These are phyloP conservation scores for Brachyhypopomus occidentalis DNA, from an alignment of 2,113 vertebrate genomes.

Conservation along the genomic window DNA sequence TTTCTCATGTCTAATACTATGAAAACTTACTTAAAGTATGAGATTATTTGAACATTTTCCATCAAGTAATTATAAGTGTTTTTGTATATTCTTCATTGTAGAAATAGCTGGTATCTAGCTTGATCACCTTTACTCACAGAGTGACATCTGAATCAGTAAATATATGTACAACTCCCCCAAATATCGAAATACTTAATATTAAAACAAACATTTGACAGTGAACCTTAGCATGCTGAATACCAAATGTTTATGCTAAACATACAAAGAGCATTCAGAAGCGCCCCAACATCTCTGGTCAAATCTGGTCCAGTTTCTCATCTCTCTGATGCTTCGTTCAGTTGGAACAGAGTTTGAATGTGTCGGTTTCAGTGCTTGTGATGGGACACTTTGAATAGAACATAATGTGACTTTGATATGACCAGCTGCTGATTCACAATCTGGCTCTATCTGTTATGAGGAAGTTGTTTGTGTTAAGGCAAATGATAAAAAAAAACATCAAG, in stretches of 20 bases:
- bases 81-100: slow-evolving; percentile 13
- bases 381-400: slow-evolving; percentile 15
- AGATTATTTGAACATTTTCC: neutral
- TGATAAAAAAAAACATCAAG: slow-evolving; percentile 1
- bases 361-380: slow-evolving; percentile 16
- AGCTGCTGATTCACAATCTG: slow-evolving; percentile 28
- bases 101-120: slow-evolving; percentile 9
- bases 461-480: slow-evolving; percentile 4
- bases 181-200: slow-evolving; percentile 11
- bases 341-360: neutral
- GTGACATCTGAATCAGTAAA: slow-evolving; percentile 23
- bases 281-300: too few relatives aligned
- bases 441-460: slow-evolving; percentile 31
- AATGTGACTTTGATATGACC: slow-evolving; percentile 22
- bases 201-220: neutral
- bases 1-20: neutral
- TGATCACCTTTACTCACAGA: neutral
- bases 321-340: neutral
- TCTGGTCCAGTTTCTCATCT: neutral
- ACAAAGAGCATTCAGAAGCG: too few relatives aligned
- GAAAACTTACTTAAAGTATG: slow-evolving; percentile 15
- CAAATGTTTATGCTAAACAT: too few relatives aligned
- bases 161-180: neutral
- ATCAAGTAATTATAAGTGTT: slow-evolving; percentile 34
- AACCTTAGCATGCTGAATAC: too few relatives aligned